Base-by-base conservation (phyloP, 2,113 vertebrate species). In the Takifugu flavidus region DNA sequence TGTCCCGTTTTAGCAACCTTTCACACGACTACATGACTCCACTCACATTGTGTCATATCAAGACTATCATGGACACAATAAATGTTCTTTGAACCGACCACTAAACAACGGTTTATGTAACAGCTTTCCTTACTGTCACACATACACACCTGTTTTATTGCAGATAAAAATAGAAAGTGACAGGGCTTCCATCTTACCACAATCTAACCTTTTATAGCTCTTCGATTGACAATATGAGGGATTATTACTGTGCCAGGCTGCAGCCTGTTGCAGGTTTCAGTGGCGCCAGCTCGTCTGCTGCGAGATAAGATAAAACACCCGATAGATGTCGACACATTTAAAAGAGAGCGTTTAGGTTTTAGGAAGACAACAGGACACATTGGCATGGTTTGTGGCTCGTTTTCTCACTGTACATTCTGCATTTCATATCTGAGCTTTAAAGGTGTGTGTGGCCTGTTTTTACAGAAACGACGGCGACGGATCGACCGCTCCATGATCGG, bases 401-500 rank as follows among this genome's bases (percentile, higher is more conserved):
- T 20, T 20, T 31, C 29, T 31, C 29, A 4, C 29, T 31, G 5
- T 31, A 6, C 29, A 31, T 31, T 6, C 7, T 4, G 29, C 5
- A 4, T 31, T 31, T 31, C 7, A 31, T 4, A 31, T 31, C 7
- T 6, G 29, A 31, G 29, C 29, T 5, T 31, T 31, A 31, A 31
- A 31, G 1, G 4, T 2, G 11, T 42, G 12, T 59, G 69, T 53
- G 20, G 14, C 0, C 42, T 47, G 1, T 0, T 61, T 67, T 85
- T 58, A 3, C 82, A 94, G 92, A 94, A 95, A 85, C 91, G 92
- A 61, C 90, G 90, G 57, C 89, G 75, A 71, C 90, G 93, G 4
- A 92, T 96, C 59, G 94, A 95, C 80, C 90, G 94, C 52, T 91
- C 93, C 25, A 96, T 95, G 94, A 96, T 96, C 12, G 94, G 94